phyloP scores from a whole-genome alignment of 2,113 vertebrate genomes.

The Chaetura pelagica region DNA sequence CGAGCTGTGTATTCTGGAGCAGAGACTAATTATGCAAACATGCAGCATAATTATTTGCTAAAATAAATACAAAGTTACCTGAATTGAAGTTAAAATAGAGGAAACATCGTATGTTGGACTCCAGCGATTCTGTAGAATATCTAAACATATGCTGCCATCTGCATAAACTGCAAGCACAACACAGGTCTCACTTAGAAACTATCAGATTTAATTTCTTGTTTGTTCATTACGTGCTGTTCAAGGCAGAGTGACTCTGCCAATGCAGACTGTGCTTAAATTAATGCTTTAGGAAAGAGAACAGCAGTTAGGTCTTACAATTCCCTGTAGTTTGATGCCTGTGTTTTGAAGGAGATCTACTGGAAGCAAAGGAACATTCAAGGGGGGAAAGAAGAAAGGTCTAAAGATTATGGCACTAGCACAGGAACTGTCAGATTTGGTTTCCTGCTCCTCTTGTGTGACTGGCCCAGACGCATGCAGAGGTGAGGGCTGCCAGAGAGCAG shows the following conservation, averaged over 20 bases:
- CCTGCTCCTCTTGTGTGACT: background rate
- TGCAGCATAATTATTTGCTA: background rate
- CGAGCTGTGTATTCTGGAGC: background rate
- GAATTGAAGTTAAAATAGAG: slow-evolving; percentile 99
- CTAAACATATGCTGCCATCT: slow-evolving; percentile 99
- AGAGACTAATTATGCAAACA: background rate
- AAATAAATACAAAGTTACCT: slow-evolving; percentile 78
- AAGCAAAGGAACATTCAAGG: background rate
- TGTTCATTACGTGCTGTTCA: background rate
- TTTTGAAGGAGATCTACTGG: background rate
- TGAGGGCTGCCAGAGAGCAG: background rate
- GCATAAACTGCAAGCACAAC: slow-evolving; percentile 89
- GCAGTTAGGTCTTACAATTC: background rate
- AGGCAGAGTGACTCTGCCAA: background rate
- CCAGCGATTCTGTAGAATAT: slow-evolving; percentile 99
- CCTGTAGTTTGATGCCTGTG: background rate
- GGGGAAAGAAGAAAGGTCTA: background rate
- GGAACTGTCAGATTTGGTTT: background rate
- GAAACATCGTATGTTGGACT: slow-evolving; percentile 98
- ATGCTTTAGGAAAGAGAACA: background rate
- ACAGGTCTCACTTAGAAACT: background rate
- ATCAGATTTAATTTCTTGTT: background rate
- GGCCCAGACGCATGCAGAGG: background rate
- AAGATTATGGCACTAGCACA: background rate
- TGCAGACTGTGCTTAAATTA: background rate